Evolutionary conservation across 2,113 vertebrate species (phyloP).

Genomic region (Neodontobutis hainanensis): DNA sequence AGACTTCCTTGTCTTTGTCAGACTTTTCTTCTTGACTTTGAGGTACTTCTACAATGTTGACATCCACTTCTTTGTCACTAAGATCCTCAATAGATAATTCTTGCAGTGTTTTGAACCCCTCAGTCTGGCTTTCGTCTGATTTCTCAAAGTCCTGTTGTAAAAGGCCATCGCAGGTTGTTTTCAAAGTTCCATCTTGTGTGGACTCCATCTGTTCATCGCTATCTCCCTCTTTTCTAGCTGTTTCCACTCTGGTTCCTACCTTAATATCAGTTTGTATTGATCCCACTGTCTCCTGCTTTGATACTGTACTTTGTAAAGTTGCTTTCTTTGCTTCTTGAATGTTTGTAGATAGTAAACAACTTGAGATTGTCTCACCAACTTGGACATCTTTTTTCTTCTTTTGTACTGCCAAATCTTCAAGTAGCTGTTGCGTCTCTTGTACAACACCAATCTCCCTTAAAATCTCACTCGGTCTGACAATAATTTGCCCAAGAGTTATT

Average conservation of each 20-base stretch:
- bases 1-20: not conserved
- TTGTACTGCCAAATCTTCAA: no score
- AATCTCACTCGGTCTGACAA: no score
- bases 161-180: not conserved
- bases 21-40: not conserved
- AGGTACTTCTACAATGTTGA: not conserved
- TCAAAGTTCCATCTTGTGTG: not conserved
- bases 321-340: not conserved
- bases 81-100: not conserved
- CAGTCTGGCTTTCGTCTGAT: not conserved
- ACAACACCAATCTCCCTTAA: no score
- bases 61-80: no score
- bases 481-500: no score
- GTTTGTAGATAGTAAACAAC: not conserved
- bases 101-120: not conserved
- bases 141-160: no score
- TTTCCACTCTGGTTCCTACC: not conserved
- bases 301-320: not conserved
- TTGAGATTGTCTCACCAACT: no score
- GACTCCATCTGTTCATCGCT: not conserved
- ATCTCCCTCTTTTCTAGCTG: not conserved
- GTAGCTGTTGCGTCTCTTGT: no score
- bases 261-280: no score
- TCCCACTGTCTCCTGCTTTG: not conserved
- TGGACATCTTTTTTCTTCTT: no score